Conservation (phyloP, 2,888 invertebrate genomes). For the Nudaria mundana region DNA sequence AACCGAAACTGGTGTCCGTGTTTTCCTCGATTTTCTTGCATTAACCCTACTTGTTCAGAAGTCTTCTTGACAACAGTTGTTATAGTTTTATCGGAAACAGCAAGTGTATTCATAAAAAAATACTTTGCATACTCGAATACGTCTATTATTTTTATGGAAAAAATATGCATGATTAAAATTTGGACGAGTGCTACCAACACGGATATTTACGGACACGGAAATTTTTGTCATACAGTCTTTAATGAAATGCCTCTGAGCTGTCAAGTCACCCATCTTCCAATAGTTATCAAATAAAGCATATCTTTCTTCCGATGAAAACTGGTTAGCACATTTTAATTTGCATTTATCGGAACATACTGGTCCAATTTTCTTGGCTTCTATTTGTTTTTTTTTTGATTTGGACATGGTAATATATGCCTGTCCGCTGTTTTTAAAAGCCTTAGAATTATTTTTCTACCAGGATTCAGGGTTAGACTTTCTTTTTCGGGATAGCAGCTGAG, state of each 20-base stretch:
- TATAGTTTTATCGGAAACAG: not conserved
- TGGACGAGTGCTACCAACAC: not conserved
- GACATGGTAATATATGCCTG: not conserved
- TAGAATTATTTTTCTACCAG: not conserved
- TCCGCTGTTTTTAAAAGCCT: not conserved
- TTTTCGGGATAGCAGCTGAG: not conserved
- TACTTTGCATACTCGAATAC: not conserved
- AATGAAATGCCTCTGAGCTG: not conserved
- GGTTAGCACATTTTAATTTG: not conserved
- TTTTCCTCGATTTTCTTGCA: not conserved
- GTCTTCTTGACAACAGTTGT: not conserved
- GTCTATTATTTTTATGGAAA: not conserved
- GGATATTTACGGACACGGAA: not conserved
- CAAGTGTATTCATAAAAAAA: constrained; percentile 2
- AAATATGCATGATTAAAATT: not conserved
- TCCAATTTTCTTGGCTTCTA: not conserved
- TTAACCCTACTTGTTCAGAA: not conserved
- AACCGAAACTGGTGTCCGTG: not conserved
- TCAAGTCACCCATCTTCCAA: not conserved
- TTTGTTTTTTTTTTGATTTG: not conserved
- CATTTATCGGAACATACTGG: constrained; percentile 1
- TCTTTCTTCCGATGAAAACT: not conserved
- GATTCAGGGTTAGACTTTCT: not conserved
- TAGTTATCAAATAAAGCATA: not conserved
- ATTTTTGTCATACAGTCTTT: not conserved